Conservation (phyloP, 1,140 invertebrate genomes). For the Penaeus japonicus region DNA sequence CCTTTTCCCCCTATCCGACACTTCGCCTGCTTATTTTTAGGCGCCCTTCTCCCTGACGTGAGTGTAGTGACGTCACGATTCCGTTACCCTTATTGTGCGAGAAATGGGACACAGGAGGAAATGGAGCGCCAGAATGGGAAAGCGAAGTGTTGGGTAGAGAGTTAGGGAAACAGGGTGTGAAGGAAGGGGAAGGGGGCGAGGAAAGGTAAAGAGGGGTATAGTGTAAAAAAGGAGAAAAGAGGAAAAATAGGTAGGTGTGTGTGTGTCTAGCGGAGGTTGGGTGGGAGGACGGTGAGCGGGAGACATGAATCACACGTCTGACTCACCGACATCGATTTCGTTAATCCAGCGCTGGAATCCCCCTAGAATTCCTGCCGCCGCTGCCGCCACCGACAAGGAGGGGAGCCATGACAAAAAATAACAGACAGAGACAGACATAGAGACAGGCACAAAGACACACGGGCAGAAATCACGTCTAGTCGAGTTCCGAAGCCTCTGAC, state of each 20-base stretch:
- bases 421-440: neutral
- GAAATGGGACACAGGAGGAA: neutral
- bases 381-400: neutral
- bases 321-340: neutral
- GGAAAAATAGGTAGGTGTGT: neutral
- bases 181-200: neutral
- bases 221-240: neutral
- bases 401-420: neutral
- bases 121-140: neutral
- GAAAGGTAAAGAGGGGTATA: neutral
- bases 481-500: no score
- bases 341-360: neutral
- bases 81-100: neutral
- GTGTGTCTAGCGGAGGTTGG: no score
- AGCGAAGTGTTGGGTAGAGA: neutral
- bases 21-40: neutral
- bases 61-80: neutral
- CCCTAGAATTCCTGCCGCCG: neutral
- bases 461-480: no score
- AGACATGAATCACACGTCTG: neutral
- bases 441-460: no score
- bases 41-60: neutral
- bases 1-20: neutral
- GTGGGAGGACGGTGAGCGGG: no score
- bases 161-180: neutral